phyloP scores from a whole-genome alignment of 2,888 invertebrate species.

The Ashinkailepas kermadecensis region DNA sequence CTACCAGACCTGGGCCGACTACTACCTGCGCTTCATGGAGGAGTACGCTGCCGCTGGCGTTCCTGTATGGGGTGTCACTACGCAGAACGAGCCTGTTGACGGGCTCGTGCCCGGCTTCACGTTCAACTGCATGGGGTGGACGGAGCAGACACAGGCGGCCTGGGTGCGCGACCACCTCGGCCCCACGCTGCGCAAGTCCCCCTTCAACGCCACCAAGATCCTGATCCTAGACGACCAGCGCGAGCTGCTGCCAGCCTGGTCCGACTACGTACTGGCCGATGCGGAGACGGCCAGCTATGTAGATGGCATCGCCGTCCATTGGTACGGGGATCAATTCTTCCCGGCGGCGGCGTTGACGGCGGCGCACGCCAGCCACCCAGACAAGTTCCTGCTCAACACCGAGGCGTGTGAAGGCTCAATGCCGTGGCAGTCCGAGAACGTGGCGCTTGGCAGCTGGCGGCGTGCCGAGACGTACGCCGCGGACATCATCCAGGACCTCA shows the following conservation, averaged over 20 bases:
- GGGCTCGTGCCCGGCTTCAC: slow-evolving; percentile 49
- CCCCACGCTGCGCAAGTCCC: slow-evolving; percentile 54
- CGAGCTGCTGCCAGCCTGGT: slow-evolving; percentile 56
- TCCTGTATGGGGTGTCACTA: slow-evolving; percentile 67
- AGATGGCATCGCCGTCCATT: slow-evolving; percentile 50
- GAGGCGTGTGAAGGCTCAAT: slow-evolving; percentile 45
- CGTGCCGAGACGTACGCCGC: slow-evolving; percentile 48
- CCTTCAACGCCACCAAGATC: slow-evolving; percentile 56
- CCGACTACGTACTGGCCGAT: slow-evolving; percentile 43
- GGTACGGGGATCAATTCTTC: slow-evolving; percentile 44
- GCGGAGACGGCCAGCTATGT: slow-evolving; percentile 40
- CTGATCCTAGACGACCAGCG: slow-evolving; percentile 60
- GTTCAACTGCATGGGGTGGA: slow-evolving; percentile 73
- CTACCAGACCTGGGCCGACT: slow-evolving; percentile 73
- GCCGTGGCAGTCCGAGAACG: slow-evolving; percentile 35
- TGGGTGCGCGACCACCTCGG: slow-evolving; percentile 68
- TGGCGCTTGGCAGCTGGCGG: slow-evolving; percentile 48
- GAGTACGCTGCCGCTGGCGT: slow-evolving; percentile 35
- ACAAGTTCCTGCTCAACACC: slow-evolving; percentile 49
- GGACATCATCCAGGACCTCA: slow-evolving; percentile 48
- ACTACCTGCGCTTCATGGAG: slow-evolving; percentile 50
- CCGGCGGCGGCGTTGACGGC: slow-evolving; percentile 41
- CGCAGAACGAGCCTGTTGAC: slow-evolving; percentile 77
- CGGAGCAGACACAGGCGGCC: slow-evolving; percentile 53
- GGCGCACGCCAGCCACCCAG: slow-evolving; percentile 45